Evolutionary conservation across 2,888 invertebrate genomes (phyloP).

Genomic region (Anthrax anthrax): DNA sequence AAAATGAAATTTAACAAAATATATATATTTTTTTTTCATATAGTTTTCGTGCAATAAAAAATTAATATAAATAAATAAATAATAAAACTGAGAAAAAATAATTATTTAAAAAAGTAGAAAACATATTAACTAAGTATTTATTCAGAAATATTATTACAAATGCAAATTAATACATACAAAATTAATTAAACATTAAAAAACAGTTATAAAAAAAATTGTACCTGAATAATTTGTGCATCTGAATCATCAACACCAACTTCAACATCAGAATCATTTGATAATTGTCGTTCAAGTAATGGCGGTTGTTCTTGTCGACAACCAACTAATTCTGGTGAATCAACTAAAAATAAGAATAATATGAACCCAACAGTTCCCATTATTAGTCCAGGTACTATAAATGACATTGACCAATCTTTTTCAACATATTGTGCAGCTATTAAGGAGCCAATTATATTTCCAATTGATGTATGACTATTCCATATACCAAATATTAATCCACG

Average conservation of each 20-base stretch:
- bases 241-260: conserved; percentile 38
- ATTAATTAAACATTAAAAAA: background rate
- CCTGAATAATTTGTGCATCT: too few relatives aligned
- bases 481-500: conserved; percentile 85
- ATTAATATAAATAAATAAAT: too few relatives aligned
- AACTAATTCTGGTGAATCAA: conserved; percentile 67
- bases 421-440: conserved; percentile 81
- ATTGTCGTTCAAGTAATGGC: conserved; percentile 14
- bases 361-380: conserved; percentile 60
- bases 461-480: conserved; percentile 94
- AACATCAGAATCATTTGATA: conserved; percentile 26
- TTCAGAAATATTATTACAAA: too few relatives aligned
- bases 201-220: background rate
- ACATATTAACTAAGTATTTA: too few relatives aligned
- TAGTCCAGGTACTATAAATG: conserved; percentile 81
- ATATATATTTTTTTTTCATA: too few relatives aligned
- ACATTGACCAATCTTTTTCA: conserved; percentile 75
- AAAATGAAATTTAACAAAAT: too few relatives aligned
- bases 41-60: conserved; percentile 9
- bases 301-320: conserved; percentile 31
- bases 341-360: conserved; percentile 67
- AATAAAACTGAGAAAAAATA: too few relatives aligned
- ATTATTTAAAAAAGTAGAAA: too few relatives aligned
- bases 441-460: conserved; percentile 85
- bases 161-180: background rate